A percentile compares a stretch with the other conserved stretches of the same genome.
phyloP scores from a whole-genome alignment of 2,888 invertebrate genomes.

The Agelastica alni region DNA sequence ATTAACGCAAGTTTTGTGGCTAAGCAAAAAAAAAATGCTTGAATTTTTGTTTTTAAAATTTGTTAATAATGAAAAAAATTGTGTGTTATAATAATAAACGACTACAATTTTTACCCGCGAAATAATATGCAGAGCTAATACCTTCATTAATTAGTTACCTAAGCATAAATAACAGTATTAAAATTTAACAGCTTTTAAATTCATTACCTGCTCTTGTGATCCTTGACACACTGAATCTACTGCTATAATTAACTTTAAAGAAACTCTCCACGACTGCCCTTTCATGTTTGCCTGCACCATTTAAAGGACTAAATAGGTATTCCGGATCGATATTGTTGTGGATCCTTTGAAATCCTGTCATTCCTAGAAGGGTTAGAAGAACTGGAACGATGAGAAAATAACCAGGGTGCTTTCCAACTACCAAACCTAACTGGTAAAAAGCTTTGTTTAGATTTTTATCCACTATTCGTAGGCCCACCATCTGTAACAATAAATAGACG shows the following conservation, averaged over 20 bases:
- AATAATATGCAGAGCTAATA: too few species aligned
- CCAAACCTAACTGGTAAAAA: constrained; percentile 79
- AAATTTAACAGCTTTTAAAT: not conserved
- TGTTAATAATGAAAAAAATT: too few species aligned
- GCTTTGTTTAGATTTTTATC: constrained; percentile 79
- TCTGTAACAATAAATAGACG: constrained; percentile 61
- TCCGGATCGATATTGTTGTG: constrained; percentile 92
- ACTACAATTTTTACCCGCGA: too few species aligned
- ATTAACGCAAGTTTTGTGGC: too few species aligned
- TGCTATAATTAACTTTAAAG: constrained; percentile 88
- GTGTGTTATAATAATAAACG: too few species aligned
- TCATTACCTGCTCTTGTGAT: constrained; percentile 80
- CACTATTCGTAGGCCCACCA: constrained; percentile 77
- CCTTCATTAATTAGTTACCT: too few species aligned
- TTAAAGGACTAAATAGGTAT: constrained; percentile 87
- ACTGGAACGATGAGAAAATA: constrained; percentile 89
- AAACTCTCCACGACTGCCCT: constrained; percentile 78
- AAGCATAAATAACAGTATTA: too few species aligned
- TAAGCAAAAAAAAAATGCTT: too few species aligned
- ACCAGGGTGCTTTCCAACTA: constrained; percentile 81
- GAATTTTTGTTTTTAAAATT: too few species aligned
- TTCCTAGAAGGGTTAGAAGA: constrained; percentile 76
- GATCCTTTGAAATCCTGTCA: constrained; percentile 86
- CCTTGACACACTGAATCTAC: constrained; percentile 82
- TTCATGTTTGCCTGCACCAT: constrained; percentile 83